Evolutionary conservation across 53 echinoderm and acorn worm species (phyloP), one percentile per base, ranked within the genome.

Genomic region (Glandiceps talaboti): DNA sequence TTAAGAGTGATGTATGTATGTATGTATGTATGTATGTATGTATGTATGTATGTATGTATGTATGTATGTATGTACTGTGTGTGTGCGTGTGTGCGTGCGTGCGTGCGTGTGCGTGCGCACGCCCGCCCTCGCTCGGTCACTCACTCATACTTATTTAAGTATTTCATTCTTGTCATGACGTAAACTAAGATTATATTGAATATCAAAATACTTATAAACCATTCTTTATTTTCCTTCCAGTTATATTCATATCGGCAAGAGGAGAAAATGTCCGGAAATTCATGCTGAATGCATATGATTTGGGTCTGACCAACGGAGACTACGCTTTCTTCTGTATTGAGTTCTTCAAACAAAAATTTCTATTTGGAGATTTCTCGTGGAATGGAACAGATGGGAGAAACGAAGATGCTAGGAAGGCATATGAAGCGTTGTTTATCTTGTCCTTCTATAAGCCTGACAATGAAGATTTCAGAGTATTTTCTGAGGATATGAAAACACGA

Each of bases 11-110:
- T 81, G 81, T 81, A 81, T 81, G 81, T 81, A 81, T 81, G 81
- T 81, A 81, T 81, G 81, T 81, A 81, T 81, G 81, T 81, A 73
- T 82, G 82, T 82, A 75, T 82, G 82, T 82, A 75, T 75, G 82
- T 82, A 32, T 82, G 75, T 82, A 82, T 75, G 82, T 82, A 75
- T 82, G 75, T 75, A 75, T 82, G 82, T 82, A 75, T 82, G 75
- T 75, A 82, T 82, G 82, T 75, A 75, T 75, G 75, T 75, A 75
- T 75, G 32, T 75, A 30, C 29, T 75, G 75, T 75, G 30, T 75
- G 32, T 75, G 31, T 45, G 64, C 20, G 20, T 45, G 64, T 6
- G 20, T 45, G 64, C 64, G 20, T 45, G 64, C 64, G 20, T 75
- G 32, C 75, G 27, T 82, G 75, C 75, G 27, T 82, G 73, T 31